phyloP scores from a whole-genome alignment of 2,113 vertebrate genomes.

The Edolisoma coerulescens region DNA sequence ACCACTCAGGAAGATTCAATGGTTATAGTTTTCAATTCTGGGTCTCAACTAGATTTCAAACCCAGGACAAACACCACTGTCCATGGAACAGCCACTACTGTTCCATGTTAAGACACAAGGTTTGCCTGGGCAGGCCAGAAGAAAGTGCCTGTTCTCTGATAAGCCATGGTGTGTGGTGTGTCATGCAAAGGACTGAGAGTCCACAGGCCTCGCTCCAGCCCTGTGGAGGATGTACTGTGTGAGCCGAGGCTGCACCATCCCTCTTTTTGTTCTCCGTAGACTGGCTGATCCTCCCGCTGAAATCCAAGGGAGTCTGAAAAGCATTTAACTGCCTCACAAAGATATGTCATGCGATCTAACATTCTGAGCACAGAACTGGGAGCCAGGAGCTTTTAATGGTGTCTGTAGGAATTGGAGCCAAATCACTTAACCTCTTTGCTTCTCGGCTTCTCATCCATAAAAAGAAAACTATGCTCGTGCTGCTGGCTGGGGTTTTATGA shows the following conservation, averaged over 20 bases:
- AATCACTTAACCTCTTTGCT: slow-evolving; percentile 69
- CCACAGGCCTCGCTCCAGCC: background rate
- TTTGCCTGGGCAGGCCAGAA: background rate
- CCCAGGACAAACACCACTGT: background rate
- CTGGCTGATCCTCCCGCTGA: background rate
- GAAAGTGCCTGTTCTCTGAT: background rate
- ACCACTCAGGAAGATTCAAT: background rate
- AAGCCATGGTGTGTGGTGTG: fast-evolving
- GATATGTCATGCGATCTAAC: slow-evolving; percentile 64
- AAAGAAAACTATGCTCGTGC: slow-evolving; percentile 59
- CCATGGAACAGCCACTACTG: background rate
- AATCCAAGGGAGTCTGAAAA: slow-evolving; percentile 53
- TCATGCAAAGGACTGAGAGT: background rate
- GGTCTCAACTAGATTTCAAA: background rate
- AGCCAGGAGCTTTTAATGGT: slow-evolving; percentile 66
- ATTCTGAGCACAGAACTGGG: slow-evolving; percentile 60
- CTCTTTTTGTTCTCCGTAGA: background rate
- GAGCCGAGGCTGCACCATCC: background rate
- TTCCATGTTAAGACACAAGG: background rate
- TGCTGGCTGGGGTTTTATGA: slow-evolving; percentile 44
- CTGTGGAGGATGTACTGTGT: background rate
- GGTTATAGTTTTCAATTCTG: background rate
- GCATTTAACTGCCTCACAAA: slow-evolving; percentile 60
- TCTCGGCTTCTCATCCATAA: slow-evolving; percentile 65
- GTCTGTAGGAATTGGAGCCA: slow-evolving; percentile 55